Base-by-base conservation (phyloP, 2,113 vertebrate species). In the Cyrtonyx montezumae region DNA sequence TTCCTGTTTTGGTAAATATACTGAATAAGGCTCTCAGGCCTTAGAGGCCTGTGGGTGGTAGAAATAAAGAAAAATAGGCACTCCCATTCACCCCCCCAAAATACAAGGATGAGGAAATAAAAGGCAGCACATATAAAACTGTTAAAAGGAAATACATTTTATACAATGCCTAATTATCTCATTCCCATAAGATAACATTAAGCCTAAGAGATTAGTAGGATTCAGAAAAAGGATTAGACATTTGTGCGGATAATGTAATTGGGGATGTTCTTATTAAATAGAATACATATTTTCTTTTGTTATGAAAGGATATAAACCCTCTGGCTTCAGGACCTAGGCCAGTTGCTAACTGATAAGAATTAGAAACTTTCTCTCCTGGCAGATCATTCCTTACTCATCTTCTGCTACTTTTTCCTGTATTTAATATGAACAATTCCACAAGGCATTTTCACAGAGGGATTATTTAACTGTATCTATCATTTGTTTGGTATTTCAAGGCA, bases 211-310 rank as follows among this genome's bases (percentile, higher is more conserved):
- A 94, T 97, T 87, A 97, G 94, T 45, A 94, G 95, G 90, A 94
- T 95, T 96, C 93, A 49, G 70, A 91, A 94, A 94, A 87, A 37
- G 93, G 91, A 96, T 97, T 96, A 96, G 93, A 82, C 84, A 94
- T 93, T 95, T 93, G 94, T 96, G 96, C 87, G 88, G 90, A 75
- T 95, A 96, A 94, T 91, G 84, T 93, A 92, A 94, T 95, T 87
- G 81, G 68, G 61, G 49, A 91, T 91, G 85, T 95, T 93, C 84
- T 88, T 76, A 70, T 92, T 95, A 93, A 94, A 95, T 74, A 70
- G 55, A 87, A 93, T 88, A 92, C 84, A 62, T 84, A 71, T 88
- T 94, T 92, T 88, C 87, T 91, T 94, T 94, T 94, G 73, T 96
- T 92, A 76, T 84, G 69, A 73, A 93, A 80, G 48, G 51, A 86